These are phyloP conservation scores for Microchrysa polita DNA, from an alignment of 2,888 invertebrate species.

Conservation along the genomic window DNA sequence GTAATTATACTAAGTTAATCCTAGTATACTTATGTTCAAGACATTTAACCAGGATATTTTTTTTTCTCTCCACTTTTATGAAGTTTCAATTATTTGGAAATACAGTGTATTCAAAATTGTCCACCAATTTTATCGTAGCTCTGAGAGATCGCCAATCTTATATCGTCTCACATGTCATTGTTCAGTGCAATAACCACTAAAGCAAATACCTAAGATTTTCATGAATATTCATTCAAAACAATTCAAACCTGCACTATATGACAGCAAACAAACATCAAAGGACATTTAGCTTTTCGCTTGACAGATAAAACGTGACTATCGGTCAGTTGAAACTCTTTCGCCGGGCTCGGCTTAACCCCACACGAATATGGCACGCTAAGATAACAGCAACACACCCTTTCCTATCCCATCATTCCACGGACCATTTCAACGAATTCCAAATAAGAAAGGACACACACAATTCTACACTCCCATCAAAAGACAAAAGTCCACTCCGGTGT, in stretches of 20 bases:
- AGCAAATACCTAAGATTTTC: not conserved
- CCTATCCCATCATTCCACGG: conserved; percentile 3
- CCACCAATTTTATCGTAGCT: too few species aligned
- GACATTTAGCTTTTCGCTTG: conserved; percentile 27
- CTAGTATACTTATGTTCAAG: too few species aligned
- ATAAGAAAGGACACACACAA: conserved; percentile 16
- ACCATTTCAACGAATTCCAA: conserved; percentile 5
- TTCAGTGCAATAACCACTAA: not conserved
- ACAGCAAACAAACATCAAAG: not conserved
- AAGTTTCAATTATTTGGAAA: too few species aligned
- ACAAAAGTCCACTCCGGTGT: conserved; percentile 19
- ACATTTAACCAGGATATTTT: too few species aligned
- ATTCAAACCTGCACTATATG: not conserved
- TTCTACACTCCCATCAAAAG: conserved; percentile 9
- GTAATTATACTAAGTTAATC: too few species aligned
- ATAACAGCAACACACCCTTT: conserved; percentile 28
- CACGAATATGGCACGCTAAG: conserved; percentile 21
- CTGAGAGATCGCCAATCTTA: too few species aligned
- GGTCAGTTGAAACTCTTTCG: conserved; percentile 38
- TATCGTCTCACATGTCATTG: too few species aligned
- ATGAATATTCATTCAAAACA: not conserved
- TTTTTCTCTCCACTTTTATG: too few species aligned
- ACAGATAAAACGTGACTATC: conserved; percentile 41
- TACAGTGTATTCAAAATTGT: too few species aligned
- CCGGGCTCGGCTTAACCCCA: conserved; percentile 24